Evolutionary conservation across 2,797 vertebrate species (phyloP).

Genomic region (Parambassis ranga): DNA sequence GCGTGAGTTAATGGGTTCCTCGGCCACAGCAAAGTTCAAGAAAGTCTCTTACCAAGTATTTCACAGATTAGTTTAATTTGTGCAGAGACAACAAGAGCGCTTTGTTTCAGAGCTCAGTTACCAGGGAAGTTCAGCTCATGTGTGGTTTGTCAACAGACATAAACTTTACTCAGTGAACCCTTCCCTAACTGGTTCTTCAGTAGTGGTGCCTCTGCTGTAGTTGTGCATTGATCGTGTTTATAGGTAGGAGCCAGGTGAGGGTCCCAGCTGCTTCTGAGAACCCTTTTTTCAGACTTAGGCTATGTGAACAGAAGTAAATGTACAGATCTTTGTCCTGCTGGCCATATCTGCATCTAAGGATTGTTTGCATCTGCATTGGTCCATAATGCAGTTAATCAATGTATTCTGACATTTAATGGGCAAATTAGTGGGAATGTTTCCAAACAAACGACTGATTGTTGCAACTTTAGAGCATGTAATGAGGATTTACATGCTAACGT

Average conservation of each 20-base stretch:
- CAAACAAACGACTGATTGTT: too few relatives aligned
- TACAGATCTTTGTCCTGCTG: too few relatives aligned
- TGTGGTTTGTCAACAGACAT: not conserved
- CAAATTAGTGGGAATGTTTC: too few relatives aligned
- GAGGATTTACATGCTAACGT: too few relatives aligned
- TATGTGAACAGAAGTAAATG: too few relatives aligned
- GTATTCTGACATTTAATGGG: too few relatives aligned
- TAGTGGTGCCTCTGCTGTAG: not conserved
- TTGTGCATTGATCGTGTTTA: not conserved
- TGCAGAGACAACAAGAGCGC: not conserved
- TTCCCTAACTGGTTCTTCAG: too few relatives aligned
- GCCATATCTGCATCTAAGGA: too few relatives aligned
- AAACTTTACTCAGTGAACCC: not conserved
- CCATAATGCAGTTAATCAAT: too few relatives aligned
- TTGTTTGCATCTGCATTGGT: too few relatives aligned
- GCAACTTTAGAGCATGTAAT: too few relatives aligned
- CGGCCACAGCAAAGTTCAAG: not conserved
- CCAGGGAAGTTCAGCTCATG: not conserved
- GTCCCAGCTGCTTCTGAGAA: not conserved
- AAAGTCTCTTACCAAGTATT: not conserved
- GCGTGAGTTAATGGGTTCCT: not conserved
- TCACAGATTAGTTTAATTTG: not conserved
- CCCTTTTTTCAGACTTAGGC: too few relatives aligned
- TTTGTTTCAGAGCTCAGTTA: not conserved
- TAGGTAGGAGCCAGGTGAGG: not conserved